Base-by-base conservation (phyloP, 2,888 invertebrate species). In the Cantharis rustica region DNA sequence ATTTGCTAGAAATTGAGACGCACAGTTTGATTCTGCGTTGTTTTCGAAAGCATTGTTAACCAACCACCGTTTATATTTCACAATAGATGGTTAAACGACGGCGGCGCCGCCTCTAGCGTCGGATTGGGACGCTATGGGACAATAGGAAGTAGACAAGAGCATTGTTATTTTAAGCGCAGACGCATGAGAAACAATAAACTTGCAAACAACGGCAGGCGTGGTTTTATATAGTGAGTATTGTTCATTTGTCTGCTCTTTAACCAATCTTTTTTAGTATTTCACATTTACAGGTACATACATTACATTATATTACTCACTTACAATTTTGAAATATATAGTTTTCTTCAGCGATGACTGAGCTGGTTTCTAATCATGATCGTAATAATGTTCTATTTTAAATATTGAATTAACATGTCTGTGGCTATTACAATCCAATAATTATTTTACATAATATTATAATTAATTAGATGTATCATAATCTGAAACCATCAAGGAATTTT, bases 141-240 rank as follows among this genome's bases (percentile, higher is more conserved):
- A 87, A 87, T 87, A 85, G 86, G 84, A 85, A 23, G 82, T 83
- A 84, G 84, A 84, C 86, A 86, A 86, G 84, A 80, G 86, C 79
- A 87, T 87, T 87, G 87, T 87, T 86, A 82, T 83, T 81, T 81
- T 84, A 83, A 85, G 88, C 88, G 88, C 88, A 88, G 84, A 82
- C 87, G 85, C 87, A 80, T 84, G 84, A 83, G 84, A 84, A 87
- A 87, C 87, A 87, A 87, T 87, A 86, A 86, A 85, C 83, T 82
- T 82, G 85, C 86, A 86, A 86, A 87, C 87, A 87, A 87, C 86
- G 78, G 86, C 86, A 84, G 88, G 88, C 87, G 87, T 84, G 83
- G 87, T 84, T 84, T 85, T 84, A 84, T 77, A 75, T 75, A 84
- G 86, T 85, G 87, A 83, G 87, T 87, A 88, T 88, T 88, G 88